Evolutionary conservation across 1,140 invertebrate genomes (phyloP).

Genomic region (Danaus melanippus): DNA sequence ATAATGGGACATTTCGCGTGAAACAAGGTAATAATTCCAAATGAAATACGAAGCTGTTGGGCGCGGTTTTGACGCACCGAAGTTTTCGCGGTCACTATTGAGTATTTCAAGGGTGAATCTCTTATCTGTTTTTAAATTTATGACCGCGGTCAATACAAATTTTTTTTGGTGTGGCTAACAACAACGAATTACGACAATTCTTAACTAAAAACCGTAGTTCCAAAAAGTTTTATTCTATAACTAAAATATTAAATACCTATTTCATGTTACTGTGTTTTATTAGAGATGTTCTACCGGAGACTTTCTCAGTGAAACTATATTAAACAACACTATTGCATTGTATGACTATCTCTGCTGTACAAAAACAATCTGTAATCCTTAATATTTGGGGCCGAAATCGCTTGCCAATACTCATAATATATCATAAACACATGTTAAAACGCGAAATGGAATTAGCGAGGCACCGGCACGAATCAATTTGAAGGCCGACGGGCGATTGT

Average conservation of each 20-base stretch:
- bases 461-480: slow-evolving; percentile 7
- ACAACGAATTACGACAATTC: no score
- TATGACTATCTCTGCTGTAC: not conserved
- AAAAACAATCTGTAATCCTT: slow-evolving; percentile 3
- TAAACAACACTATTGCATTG: not conserved
- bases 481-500: slow-evolving; percentile 5
- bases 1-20: slow-evolving; percentile 4
- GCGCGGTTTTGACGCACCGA: slow-evolving; percentile 10
- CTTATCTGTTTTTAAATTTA: no score
- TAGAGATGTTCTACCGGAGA: not conserved
- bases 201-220: no score
- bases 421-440: slow-evolving; percentile 3
- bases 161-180: no score
- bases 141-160: no score
- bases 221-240: no score
- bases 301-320: slow-evolving; percentile 4
- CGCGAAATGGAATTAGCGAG: slow-evolving; percentile 14
- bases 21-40: slow-evolving; percentile 7
- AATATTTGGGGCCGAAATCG: not conserved
- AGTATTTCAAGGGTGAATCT: no score
- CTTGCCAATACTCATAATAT: not conserved
- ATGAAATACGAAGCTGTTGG: slow-evolving; percentile 8
- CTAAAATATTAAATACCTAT: no score
- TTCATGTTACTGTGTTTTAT: no score
- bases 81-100: no score